Base-by-base conservation (phyloP, 1,140 invertebrate genomes). In the Sarcophaga bullata region DNA sequence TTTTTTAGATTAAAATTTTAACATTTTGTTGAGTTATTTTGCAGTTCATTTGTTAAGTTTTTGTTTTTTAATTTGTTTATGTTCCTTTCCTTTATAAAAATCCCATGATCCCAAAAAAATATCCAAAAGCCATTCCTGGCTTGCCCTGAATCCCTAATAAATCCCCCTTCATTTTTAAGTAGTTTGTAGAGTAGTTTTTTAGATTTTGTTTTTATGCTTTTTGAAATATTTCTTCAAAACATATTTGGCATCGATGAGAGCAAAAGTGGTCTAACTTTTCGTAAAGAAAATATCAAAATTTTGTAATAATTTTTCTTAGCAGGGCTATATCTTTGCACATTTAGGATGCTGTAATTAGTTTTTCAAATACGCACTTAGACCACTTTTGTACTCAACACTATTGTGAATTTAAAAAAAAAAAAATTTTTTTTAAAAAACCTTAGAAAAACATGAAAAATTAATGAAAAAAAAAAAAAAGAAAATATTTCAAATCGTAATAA, bases 61-160 rank as follows among this genome's bases (percentile, higher is more conserved):
- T 81, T 83, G 15, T 62, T 7, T 84, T 84, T 84, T 84, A 49
- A 62, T 86, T 75, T 76, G 52, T 62, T 82, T 82, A 19, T 73
- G 19, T 25, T 81, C 82, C 15, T 52, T 86, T 86, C 81, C 84
- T 84, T 85, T 84, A n/a, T 68, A 13, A 73, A 47, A 68, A 80
- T 83, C 84, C 84, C 58, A 50, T 84, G 83, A 47, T 84, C 83
- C 87, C n/a, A 82, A 73, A 82, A 73, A 68, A 84, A 46, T 78
- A 46, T 92, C 92, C 92, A 93, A 84, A 86, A 91, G 91, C 90
- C 91, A 80, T 80, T 92, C 87, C 92, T 91, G 91, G 92, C 91
- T 91, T 92, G 90, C 92, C 92, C 91, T 89, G 86, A 85, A 50
- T 83, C 87, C 90, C 89, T 84, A 15, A 80, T 80, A 84, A 81